These are phyloP conservation scores for Epinephelus awoara DNA, from an alignment of 2,797 vertebrate genomes.

Conservation along the genomic window DNA sequence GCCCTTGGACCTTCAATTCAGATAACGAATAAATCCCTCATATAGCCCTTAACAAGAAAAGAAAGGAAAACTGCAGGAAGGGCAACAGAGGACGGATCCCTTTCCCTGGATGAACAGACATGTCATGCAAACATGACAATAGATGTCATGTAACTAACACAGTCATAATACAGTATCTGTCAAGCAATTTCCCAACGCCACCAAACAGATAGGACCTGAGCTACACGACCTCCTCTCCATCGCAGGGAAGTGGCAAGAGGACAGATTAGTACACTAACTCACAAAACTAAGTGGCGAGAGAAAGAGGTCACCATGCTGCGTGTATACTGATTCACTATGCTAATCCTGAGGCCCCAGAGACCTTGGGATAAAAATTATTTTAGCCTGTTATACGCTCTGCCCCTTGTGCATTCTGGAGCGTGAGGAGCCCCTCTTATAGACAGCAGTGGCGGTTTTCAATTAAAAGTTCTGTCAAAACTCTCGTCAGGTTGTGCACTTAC, in stretches of 20 bases:
- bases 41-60: too few relatives aligned
- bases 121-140: background rate
- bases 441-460: slow-evolving; percentile 62
- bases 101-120: background rate
- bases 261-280: background rate
- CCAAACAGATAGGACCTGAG: background rate
- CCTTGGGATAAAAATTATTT: slow-evolving; percentile 48
- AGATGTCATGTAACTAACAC: background rate
- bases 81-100: background rate
- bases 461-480: slow-evolving; percentile 70
- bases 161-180: background rate
- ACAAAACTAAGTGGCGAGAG: slow-evolving; percentile 8
- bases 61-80: background rate
- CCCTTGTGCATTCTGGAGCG: slow-evolving; percentile 37
- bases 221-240: background rate
- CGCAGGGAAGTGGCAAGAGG: background rate
- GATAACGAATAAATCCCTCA: too few relatives aligned
- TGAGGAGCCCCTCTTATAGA: slow-evolving; percentile 37
- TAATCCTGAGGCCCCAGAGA: slow-evolving; percentile 58
- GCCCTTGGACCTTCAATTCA: background rate
- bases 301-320: slow-evolving; percentile 31
- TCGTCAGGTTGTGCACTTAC: slow-evolving; percentile 56
- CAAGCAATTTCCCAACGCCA: background rate
- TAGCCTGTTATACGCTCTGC: slow-evolving; percentile 38
- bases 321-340: slow-evolving; percentile 24